phyloP scores from a whole-genome alignment of 1,140 invertebrate genomes.

The Trinorchestia longiramus region DNA sequence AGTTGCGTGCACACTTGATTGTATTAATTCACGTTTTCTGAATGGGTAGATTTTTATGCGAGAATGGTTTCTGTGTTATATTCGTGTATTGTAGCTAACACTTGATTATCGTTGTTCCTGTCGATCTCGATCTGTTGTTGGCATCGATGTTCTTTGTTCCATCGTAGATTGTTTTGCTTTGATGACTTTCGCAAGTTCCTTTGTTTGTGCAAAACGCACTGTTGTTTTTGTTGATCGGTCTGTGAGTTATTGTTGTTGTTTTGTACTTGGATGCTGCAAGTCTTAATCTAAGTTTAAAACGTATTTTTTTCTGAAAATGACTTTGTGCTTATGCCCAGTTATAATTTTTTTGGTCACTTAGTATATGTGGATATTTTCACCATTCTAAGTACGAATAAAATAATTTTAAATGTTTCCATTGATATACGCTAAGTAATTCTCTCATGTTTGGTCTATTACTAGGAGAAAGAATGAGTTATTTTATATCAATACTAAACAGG shows the following conservation, averaged over 20 bases:
- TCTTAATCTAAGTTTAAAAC: neutral
- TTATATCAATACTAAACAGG: neutral
- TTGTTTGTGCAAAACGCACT: neutral
- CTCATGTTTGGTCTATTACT: neutral
- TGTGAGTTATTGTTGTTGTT: neutral
- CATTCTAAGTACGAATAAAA: neutral
- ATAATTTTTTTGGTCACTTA: neutral
- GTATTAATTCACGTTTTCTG: neutral
- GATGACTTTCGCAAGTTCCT: conserved; percentile 6
- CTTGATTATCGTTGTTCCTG: neutral
- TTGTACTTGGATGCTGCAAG: neutral
- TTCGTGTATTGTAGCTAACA: neutral
- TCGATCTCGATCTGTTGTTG: neutral
- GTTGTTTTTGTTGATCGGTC: neutral
- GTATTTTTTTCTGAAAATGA: neutral
- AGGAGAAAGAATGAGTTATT: neutral
- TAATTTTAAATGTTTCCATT: neutral
- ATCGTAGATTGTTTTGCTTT: neutral
- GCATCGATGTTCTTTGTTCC: neutral
- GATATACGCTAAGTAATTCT: neutral
- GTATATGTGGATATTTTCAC: neutral
- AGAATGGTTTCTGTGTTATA: neutral
- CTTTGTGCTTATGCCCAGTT: neutral
- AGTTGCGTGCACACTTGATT: neutral
- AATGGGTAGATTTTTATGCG: neutral